These are phyloP conservation scores for Hirtodrosophila trivittata DNA, from an alignment of 2,888 invertebrate species.

Conservation along the genomic window DNA sequence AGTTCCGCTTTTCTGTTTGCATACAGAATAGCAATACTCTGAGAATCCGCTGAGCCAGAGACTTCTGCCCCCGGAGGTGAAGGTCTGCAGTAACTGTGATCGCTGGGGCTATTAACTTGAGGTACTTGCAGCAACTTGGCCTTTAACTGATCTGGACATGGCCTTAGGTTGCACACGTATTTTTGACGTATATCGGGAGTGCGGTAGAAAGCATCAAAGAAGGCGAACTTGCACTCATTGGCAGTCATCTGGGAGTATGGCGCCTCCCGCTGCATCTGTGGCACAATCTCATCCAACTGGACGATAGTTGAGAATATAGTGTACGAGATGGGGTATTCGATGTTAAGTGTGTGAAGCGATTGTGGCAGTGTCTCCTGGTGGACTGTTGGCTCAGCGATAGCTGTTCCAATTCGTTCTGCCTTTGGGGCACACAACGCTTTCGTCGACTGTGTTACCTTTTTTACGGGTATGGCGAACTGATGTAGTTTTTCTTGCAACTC, in stretches of 20 bases:
- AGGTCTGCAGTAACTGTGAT: background rate
- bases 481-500: slow-evolving; percentile 21
- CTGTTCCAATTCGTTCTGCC: too few relatives aligned
- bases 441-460: background rate
- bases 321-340: slow-evolving; percentile 35
- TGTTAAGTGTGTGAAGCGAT: too few relatives aligned
- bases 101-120: background rate
- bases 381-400: too few relatives aligned
- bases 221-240: slow-evolving; percentile 26
- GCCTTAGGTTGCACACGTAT: slow-evolving; percentile 11
- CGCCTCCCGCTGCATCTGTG: slow-evolving; percentile 35
- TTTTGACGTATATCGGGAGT: slow-evolving; percentile 33
- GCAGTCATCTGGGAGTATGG: slow-evolving; percentile 6
- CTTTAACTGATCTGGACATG: slow-evolving; percentile 21
- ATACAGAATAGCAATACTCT: slow-evolving; percentile 6
- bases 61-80: too few relatives aligned
- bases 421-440: background rate
- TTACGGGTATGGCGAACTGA: slow-evolving; percentile 24
- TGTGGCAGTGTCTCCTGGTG: too few relatives aligned
- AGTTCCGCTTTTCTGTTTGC: slow-evolving; percentile 21
- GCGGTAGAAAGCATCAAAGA: slow-evolving; percentile 40
- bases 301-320: slow-evolving; percentile 28
- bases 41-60: too few relatives aligned
- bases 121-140: slow-evolving; percentile 35
- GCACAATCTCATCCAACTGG: slow-evolving; percentile 32